Conservation (phyloP, 2,113 vertebrate species). For the Podarcis muralis region DNA sequence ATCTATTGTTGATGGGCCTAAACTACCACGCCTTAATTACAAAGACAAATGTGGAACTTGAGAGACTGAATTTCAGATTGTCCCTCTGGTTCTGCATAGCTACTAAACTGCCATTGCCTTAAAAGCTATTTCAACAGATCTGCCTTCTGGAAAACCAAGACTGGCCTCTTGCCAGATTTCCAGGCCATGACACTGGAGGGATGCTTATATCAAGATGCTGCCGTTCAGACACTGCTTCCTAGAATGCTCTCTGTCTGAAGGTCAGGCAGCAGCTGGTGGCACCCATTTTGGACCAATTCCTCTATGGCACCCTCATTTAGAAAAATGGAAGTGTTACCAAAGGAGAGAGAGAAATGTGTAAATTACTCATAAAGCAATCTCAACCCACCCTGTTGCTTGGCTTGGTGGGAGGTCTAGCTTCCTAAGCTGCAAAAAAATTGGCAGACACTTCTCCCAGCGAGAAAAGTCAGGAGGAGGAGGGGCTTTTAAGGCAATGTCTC, state of each 20-base stretch:
- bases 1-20: background rate
- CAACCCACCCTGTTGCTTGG: background rate
- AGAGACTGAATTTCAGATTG: background rate
- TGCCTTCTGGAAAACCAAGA: background rate
- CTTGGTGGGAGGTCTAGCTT: background rate
- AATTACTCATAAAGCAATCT: background rate
- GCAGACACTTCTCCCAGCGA: background rate
- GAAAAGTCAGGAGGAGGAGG: background rate
- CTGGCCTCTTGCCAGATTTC: background rate
- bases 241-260: background rate
- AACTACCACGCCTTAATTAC: background rate
- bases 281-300: background rate
- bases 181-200: background rate
- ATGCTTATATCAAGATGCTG: background rate
- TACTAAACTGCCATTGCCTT: background rate
- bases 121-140: background rate
- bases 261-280: too few species aligned
- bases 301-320: background rate
- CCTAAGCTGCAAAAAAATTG: background rate
- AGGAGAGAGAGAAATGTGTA: background rate
- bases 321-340: background rate
- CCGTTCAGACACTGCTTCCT: background rate
- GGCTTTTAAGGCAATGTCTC: too few species aligned
- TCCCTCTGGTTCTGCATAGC: background rate
- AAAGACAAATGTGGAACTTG: background rate